A percentile compares a stretch with the other conserved stretches of the same genome.
phyloP scores from a whole-genome alignment of 2,888 invertebrate species.

The Eristalinus aeneus region DNA sequence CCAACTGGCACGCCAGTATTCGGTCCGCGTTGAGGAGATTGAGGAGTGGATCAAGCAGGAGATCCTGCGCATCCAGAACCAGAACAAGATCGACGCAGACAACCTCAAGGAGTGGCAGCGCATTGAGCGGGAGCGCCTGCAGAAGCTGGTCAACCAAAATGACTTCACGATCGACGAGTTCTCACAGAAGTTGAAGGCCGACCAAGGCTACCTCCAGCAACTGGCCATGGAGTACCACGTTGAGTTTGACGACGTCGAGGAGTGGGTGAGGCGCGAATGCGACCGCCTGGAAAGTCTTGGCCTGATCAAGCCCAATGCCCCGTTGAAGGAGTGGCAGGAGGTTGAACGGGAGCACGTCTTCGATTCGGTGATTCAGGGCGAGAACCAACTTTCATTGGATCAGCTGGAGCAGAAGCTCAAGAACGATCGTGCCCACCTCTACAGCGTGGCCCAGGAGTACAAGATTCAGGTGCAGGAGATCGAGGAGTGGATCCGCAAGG shows the following conservation, averaged over 20 bases:
- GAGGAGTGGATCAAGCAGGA: constrained; percentile 78
- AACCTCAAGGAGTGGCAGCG: constrained; percentile 77
- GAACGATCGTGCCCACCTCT: constrained; percentile 77
- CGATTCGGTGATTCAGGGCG: constrained; percentile 75
- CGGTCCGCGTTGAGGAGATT: constrained; percentile 78
- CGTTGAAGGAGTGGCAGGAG: constrained; percentile 78
- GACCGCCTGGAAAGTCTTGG: constrained; percentile 77
- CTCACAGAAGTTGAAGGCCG: constrained; percentile 77
- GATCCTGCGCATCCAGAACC: constrained; percentile 76
- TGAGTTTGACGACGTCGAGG: constrained; percentile 78
- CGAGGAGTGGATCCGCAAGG: constrained; percentile 78
- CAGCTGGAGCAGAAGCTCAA: constrained; percentile 77
- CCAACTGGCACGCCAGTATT: constrained; percentile 77
- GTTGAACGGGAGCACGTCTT: constrained; percentile 78
- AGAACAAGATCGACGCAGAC: constrained; percentile 76
- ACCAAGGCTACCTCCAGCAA: constrained; percentile 75
- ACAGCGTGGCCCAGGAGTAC: constrained; percentile 77
- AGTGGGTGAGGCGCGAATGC: constrained; percentile 77
- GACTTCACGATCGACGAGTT: constrained; percentile 78
- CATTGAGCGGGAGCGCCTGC: constrained; percentile 77
- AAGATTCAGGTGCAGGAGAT: constrained; percentile 78
- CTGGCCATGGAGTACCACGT: constrained; percentile 78
- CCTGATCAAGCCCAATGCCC: constrained; percentile 77
- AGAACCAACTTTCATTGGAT: constrained; percentile 77
- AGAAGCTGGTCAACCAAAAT: constrained; percentile 77